Evolutionary conservation across 2,113 vertebrate genomes (phyloP).

Genomic region (Hippocampus zosterae): DNA sequence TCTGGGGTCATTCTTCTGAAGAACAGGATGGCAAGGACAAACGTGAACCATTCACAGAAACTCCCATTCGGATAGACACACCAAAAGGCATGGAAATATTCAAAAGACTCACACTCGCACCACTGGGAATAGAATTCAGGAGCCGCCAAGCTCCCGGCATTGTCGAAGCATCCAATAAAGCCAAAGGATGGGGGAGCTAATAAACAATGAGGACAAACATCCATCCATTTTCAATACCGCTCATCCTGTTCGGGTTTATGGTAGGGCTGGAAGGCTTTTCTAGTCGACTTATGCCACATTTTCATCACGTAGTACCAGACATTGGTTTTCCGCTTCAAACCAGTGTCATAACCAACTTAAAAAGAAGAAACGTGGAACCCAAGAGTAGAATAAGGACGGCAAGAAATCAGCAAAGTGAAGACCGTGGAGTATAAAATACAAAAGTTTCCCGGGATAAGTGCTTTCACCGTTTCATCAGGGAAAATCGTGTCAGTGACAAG

Average conservation of each 20-base stretch:
- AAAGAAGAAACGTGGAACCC: no score
- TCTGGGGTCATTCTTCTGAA: slow-evolving; percentile 59
- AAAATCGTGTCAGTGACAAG: background rate
- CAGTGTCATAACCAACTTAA: no score
- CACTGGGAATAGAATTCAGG: slow-evolving; percentile 21
- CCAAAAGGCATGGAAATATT: slow-evolving; percentile 37
- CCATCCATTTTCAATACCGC: background rate
- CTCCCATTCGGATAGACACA: slow-evolving; percentile 39
- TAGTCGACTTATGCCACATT: background rate
- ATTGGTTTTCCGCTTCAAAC: background rate
- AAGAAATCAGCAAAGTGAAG: no score
- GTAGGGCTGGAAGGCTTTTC: background rate
- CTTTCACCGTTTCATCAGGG: background rate
- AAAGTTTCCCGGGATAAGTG: no score
- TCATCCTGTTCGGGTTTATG: background rate
- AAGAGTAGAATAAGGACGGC: no score
- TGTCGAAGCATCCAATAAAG: slow-evolving; percentile 46
- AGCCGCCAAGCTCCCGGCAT: slow-evolving; percentile 22
- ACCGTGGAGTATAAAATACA: no score
- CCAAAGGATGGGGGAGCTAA: slow-evolving; percentile 31
- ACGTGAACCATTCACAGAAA: slow-evolving; percentile 43
- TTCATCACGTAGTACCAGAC: background rate
- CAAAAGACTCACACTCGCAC: slow-evolving; percentile 33
- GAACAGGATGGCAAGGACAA: slow-evolving; percentile 66
- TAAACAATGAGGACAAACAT: slow-evolving; percentile 31